Base-by-base conservation (phyloP, 2,797 vertebrate genomes). In the Coregonus suidteri region DNA sequence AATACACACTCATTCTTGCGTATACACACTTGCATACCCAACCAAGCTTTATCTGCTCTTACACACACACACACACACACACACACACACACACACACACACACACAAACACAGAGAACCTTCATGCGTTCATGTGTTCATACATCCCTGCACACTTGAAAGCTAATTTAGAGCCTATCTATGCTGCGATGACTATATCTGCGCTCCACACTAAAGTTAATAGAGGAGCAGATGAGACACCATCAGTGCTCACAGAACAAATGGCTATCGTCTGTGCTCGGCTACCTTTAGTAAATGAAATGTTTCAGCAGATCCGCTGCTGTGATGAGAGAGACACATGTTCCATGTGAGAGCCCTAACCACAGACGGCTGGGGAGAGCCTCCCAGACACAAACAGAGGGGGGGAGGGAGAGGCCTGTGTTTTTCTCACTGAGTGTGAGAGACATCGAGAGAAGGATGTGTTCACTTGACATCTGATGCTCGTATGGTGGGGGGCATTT, bases 271-370 rank as follows among this genome's bases (percentile, higher is more conserved):
- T 47, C 41, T 47, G 41, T 47, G 41, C 41, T 47, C 9, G 9
- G 41, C 41, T 47, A 47, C 41, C 3, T 47, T 47, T 47, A 47
- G 41, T 47, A 47, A 47, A 47, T 47, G 2, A 47, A 47, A 47
- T 47, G 41, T 47, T 47, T 47, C 41, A 47, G 41, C 41, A 47
- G 9, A 47, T 47, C 41, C 9, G 11, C 41, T 47, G 41, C 41
- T 47, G 41, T 75, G 81, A 84, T 79, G 73, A 85, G 83, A 79
- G 41, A 86, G 78, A 72, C 65, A 74, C 77, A 69, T 83, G 77
- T 76, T 77, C 68, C 72, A 67, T 74, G 80, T 78, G 77, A 86
- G 68, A 77, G 70, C 41, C 73, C 72, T 78, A 73, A 90, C 88
- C 86, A 77, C 87, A 79, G 41, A 47, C 41, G 41, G 9, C 41